A percentile compares a stretch with the other conserved stretches of the same genome.
These are phyloP conservation scores for Tholera decimalis DNA, from an alignment of 2,888 invertebrate species.

Conservation along the genomic window DNA sequence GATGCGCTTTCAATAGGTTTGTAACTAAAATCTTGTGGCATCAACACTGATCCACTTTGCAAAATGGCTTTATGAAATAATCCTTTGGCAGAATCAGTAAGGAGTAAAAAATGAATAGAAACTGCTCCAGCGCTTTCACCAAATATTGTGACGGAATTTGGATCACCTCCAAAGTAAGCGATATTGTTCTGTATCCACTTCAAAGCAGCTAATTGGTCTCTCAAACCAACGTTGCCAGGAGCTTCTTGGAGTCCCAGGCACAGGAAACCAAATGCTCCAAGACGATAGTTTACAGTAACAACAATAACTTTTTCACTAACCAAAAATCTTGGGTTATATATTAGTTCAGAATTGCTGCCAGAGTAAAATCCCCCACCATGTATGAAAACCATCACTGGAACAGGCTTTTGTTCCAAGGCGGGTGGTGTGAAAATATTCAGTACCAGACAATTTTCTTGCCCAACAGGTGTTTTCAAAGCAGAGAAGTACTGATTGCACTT, in stretches of 20 bases:
- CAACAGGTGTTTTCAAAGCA: constrained; percentile 47
- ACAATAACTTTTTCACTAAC: constrained; percentile 72
- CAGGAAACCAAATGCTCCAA: constrained; percentile 77
- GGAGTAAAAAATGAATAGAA: constrained; percentile 68
- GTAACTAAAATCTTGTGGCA: constrained; percentile 64
- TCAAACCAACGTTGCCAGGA: constrained; percentile 76
- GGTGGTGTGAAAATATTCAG: constrained; percentile 76
- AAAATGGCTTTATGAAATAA: constrained; percentile 74
- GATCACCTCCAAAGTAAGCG: constrained; percentile 75
- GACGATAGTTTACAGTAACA: constrained; percentile 76
- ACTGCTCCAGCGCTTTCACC: constrained; percentile 77
- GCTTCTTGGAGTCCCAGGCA: constrained; percentile 72
- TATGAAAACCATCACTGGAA: constrained; percentile 75
- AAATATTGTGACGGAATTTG: constrained; percentile 73
- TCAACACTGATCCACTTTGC: constrained; percentile 71
- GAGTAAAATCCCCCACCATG: constrained; percentile 73
- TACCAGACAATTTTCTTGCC: constrained; percentile 74
- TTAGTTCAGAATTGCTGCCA: constrained; percentile 69
- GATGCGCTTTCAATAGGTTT: constrained; percentile 64
- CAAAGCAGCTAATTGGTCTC: constrained; percentile 78
- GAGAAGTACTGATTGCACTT: constrained; percentile 64
- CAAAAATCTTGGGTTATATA: constrained; percentile 74
- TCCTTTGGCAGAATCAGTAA: constrained; percentile 69
- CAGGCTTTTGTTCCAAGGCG: constrained; percentile 72
- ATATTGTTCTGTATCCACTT: constrained; percentile 77